Evolutionary conservation across 1,140 invertebrate species (phyloP), one percentile per base, ranked within the genome.

Genomic region (Chironomus tepperi): DNA sequence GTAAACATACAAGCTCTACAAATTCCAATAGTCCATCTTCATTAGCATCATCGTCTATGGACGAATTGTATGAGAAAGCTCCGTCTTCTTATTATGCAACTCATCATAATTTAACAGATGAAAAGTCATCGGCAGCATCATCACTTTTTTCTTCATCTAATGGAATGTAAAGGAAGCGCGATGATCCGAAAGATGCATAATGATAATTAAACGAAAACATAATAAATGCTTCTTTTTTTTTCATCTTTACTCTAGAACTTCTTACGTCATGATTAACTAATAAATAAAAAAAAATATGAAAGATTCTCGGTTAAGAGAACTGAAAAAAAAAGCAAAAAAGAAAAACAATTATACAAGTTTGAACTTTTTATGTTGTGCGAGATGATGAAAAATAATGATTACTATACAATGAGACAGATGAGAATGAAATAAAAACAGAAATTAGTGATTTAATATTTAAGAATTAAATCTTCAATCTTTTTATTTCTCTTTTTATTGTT

Each of bases 1-100:
- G 18, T 18, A 70, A 18, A 10, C 16, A 70, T 18, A 18, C 65
- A 19, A 70, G 19, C 18, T 70, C 65, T 7, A 70, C 65, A 18
- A 70, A 70, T 70, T 70, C 65, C 65, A 70, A 70, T 70, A 70
- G 65, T 70, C 65, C 65, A 18, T 70, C 65, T 6, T 70, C 65
- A 21, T 70, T 18, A 70, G 65, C 65, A 57, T 57, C 47, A 57
- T 57, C 47, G 12, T 57, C 47, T 12, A n/a, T 70, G 65, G 65
- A 70, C 19, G 65, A 70, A 12, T 70, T 70, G 19, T 70, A 70
- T 21, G 65, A 70, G 19, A 70, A 70, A 19, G 18, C n/a, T 8
- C 7, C 65, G 9, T 16, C 65, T 10, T 21, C 16, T 9, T 70
- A 70, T 70, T 70, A 70, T 21, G 65, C 65, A 70, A 18, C 16